Evolutionary conservation across 2,888 invertebrate genomes (phyloP).

Genomic region (Mimachlamys varia): DNA sequence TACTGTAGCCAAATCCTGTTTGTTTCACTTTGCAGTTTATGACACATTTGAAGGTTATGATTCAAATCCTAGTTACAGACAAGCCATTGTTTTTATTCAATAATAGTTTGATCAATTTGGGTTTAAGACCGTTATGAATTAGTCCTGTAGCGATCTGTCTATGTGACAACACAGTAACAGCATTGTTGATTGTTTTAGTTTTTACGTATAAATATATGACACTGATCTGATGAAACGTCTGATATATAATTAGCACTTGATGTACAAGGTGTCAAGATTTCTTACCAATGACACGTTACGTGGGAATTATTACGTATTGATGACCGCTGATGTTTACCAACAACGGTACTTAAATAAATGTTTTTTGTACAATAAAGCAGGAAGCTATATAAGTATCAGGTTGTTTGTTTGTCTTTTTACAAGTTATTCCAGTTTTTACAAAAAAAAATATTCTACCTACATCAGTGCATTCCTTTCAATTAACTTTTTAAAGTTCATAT

Average conservation of each 20-base stretch:
- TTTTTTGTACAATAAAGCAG: too few relatives aligned
- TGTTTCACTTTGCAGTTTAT: not conserved
- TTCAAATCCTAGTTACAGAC: not conserved
- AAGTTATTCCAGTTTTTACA: too few relatives aligned
- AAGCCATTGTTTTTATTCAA: not conserved
- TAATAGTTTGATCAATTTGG: not conserved
- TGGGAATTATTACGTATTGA: not conserved
- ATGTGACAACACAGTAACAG: not conserved
- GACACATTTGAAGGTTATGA: not conserved
- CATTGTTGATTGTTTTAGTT: not conserved
- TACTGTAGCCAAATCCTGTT: not conserved
- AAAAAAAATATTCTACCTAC: too few relatives aligned
- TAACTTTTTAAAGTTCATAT: too few relatives aligned
- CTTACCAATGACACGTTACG: not conserved
- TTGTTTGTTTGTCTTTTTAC: too few relatives aligned
- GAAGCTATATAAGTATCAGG: too few relatives aligned
- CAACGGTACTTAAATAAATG: too few relatives aligned
- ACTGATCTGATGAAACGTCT: not conserved
- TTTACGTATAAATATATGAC: not conserved
- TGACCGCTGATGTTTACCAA: too few relatives aligned
- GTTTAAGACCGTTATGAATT: not conserved
- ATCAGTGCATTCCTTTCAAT: too few relatives aligned
- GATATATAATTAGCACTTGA: not conserved
- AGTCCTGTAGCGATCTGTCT: not conserved
- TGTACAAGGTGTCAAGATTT: not conserved